Conservation (phyloP, 2,797 vertebrate species). For the Sebastes minor region DNA sequence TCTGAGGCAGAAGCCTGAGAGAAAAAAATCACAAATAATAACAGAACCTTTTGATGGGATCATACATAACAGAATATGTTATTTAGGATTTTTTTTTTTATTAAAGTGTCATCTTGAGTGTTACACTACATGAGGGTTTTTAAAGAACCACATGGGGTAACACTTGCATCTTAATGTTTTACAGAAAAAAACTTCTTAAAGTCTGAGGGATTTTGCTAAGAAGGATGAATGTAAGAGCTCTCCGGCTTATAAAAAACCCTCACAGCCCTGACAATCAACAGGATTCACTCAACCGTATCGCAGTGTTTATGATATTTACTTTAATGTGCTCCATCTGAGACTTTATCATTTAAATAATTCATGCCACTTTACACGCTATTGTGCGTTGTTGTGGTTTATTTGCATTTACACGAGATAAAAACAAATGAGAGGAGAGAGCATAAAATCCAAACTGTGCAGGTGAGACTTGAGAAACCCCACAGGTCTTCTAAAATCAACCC, state of each 20-base stretch:
- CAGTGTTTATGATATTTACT: conserved; percentile 40
- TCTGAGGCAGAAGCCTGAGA: conserved; percentile 27
- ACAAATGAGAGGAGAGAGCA: conserved; percentile 44
- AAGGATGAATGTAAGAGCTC: conserved; percentile 5
- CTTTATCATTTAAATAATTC: conserved; percentile 53
- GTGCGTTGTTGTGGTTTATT: conserved; percentile 32
- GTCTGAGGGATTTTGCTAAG: conserved; percentile 8
- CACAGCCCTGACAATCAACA: conserved; percentile 8
- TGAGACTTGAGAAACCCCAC: conserved; percentile 53
- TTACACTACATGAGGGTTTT: neutral
- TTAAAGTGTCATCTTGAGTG: neutral
- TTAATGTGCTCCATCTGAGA: conserved; percentile 44
- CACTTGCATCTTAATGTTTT: neutral
- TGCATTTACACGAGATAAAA: conserved; percentile 66
- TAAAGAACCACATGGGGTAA: neutral
- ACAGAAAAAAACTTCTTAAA: neutral
- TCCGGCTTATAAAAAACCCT: neutral
- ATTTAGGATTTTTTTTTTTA: neutral
- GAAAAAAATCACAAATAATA: conserved; percentile 4
- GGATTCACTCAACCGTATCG: conserved; percentile 18
- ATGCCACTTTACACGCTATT: conserved; percentile 28
- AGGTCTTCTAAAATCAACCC: conserved; percentile 63
- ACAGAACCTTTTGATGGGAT: neutral
- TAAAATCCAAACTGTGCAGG: conserved; percentile 59
- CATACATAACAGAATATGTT: conserved; percentile 1